A percentile compares a stretch with the other conserved stretches of the same genome.
phyloP scores from a whole-genome alignment of 2,113 vertebrate genomes.

The Ptyas mucosa region DNA sequence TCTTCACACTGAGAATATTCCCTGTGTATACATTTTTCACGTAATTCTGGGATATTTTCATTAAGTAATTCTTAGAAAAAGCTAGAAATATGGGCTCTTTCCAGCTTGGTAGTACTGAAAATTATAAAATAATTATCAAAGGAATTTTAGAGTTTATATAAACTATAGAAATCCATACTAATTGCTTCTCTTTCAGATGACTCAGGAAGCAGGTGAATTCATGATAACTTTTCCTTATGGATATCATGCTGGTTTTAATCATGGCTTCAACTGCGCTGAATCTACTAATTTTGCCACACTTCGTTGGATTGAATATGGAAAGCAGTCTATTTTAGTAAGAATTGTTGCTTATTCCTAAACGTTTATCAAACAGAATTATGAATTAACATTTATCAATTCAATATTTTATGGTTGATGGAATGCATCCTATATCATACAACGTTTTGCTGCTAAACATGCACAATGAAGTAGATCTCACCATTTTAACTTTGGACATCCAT shows the following conservation, averaged over 20 bases:
- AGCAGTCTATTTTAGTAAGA: constrained; percentile 88
- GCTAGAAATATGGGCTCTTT: background rate
- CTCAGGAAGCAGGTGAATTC: constrained; percentile 93
- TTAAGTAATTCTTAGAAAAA: background rate
- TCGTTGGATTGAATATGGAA: constrained; percentile 97
- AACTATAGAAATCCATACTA: background rate
- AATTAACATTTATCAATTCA: background rate
- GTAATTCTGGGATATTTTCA: background rate
- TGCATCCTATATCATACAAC: background rate
- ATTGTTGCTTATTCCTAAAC: background rate
- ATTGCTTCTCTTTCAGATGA: constrained; percentile 75
- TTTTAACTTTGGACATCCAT: background rate
- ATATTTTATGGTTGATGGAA: background rate
- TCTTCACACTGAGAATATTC: background rate
- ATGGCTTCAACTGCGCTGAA: constrained; percentile 98
- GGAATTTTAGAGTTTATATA: background rate
- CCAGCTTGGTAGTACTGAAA: background rate
- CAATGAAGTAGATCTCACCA: background rate
- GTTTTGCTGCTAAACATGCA: background rate
- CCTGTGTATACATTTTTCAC: background rate
- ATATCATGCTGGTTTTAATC: constrained; percentile 97
- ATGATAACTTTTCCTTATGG: constrained; percentile 94
- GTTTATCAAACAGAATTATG: background rate
- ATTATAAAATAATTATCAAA: background rate
- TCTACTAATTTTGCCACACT: constrained; percentile 95